A percentile compares a stretch with the other conserved stretches of the same genome.
Conservation (phyloP, 2,797 vertebrate species). For the Astyanax mexicanus region DNA sequence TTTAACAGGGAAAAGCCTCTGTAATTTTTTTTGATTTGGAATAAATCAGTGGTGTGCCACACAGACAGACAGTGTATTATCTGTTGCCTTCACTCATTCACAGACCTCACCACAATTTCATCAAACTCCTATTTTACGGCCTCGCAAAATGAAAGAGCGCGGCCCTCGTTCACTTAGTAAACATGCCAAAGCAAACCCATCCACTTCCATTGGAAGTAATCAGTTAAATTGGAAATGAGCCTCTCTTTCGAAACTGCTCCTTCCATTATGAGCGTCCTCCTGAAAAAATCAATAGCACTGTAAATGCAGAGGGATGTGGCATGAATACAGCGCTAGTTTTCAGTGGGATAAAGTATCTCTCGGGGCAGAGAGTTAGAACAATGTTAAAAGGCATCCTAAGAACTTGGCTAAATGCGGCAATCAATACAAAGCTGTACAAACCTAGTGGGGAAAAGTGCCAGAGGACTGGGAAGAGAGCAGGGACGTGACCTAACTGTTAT, state of each 20-base stretch:
- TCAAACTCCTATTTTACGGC: slow-evolving; percentile 43
- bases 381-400: slow-evolving; percentile 67
- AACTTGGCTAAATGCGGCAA: slow-evolving; percentile 64
- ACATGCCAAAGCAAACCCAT: slow-evolving; percentile 43
- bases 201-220: slow-evolving; percentile 57
- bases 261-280: slow-evolving; percentile 57
- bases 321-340: slow-evolving; percentile 50
- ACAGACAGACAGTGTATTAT: slow-evolving; percentile 55
- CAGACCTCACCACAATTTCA: slow-evolving; percentile 47
- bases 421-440: slow-evolving; percentile 60
- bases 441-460: slow-evolving; percentile 51
- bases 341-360: slow-evolving; percentile 51
- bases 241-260: slow-evolving; percentile 53
- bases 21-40: slow-evolving; percentile 17
- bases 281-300: slow-evolving; percentile 62
- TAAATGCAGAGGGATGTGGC: slow-evolving; percentile 60
- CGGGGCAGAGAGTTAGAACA: slow-evolving; percentile 52
- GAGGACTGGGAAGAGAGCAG: slow-evolving; percentile 48
- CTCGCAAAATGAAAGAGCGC: slow-evolving; percentile 47
- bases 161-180: slow-evolving; percentile 51
- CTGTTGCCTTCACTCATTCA: slow-evolving; percentile 43
- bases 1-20: neutral
- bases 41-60: neutral
- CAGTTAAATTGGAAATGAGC: slow-evolving; percentile 59
- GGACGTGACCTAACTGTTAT: slow-evolving; percentile 67